phyloP scores from a whole-genome alignment of 1,140 invertebrate genomes.

The Aphelinus atriplicis region DNA sequence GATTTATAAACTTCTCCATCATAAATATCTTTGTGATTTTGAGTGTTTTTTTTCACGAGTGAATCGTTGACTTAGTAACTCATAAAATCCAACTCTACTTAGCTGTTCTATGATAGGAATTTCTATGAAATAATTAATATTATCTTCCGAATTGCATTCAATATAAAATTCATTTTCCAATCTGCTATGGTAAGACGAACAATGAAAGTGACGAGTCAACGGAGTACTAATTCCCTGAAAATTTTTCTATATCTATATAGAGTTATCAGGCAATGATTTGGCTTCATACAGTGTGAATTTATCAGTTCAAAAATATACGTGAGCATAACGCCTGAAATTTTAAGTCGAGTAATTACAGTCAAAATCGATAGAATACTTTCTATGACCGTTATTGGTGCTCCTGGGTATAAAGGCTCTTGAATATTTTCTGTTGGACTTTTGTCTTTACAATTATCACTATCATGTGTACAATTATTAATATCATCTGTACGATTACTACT shows the following conservation, averaged over 20 bases:
- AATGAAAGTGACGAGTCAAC: no score
- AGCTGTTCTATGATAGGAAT: not conserved
- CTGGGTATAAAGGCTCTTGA: not conserved
- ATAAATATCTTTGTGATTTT: not conserved
- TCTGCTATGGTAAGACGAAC: no score
- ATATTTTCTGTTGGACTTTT: not conserved
- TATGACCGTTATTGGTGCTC: not conserved
- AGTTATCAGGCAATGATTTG: not conserved
- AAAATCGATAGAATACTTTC: not conserved
- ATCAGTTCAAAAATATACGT: not conserved
- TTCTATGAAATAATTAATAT: slow-evolving; percentile 5
- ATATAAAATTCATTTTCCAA: no score
- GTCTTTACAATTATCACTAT: no score
- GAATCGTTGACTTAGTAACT: not conserved
- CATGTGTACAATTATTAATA: no score
- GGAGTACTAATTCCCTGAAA: no score
- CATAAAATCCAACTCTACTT: not conserved
- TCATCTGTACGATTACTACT: no score
- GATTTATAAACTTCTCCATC: not conserved
- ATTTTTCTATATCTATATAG: not conserved
- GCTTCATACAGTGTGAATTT: not conserved
- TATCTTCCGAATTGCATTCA: not conserved
- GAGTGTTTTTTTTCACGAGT: not conserved
- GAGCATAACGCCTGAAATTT: not conserved
- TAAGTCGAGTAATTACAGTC: not conserved